Conservation (phyloP, 2,888 invertebrate species). For the Barypeithes pellucidus region DNA sequence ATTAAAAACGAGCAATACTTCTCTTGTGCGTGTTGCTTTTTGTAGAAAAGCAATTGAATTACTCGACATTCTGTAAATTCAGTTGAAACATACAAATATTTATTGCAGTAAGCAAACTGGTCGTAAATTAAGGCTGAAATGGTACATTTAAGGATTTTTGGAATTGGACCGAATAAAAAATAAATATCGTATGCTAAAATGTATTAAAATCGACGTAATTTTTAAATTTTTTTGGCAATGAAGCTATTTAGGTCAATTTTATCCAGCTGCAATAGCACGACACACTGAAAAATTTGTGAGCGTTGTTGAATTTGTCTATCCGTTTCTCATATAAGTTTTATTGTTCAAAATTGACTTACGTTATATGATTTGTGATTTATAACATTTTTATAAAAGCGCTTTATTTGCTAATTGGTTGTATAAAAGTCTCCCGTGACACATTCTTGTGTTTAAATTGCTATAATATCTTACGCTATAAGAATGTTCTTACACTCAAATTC, state of each 20-base stretch:
- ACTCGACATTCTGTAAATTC: slow-evolving; percentile 29
- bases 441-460: no score
- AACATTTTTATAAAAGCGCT: no score
- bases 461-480: no score
- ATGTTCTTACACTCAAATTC: no score
- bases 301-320: not conserved
- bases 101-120: slow-evolving; percentile 25
- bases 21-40: not conserved
- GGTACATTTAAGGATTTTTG: slow-evolving; percentile 13
- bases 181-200: slow-evolving; percentile 14
- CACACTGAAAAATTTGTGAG: not conserved
- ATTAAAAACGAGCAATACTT: not conserved
- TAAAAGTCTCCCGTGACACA: no score
- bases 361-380: no score
- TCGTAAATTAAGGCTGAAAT: slow-evolving; percentile 26
- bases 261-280: slow-evolving; percentile 1
- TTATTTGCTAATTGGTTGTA: no score
- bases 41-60: slow-evolving; percentile 7
- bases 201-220: not conserved
- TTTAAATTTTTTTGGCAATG: slow-evolving; percentile 5
- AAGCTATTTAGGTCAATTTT: slow-evolving; percentile 6
- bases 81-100: slow-evolving; percentile 20
- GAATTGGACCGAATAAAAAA: slow-evolving; percentile 20
- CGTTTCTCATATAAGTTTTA: not conserved
- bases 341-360: no score